Evolutionary conservation across 2,888 invertebrate genomes (phyloP), one percentile per base, ranked within the genome.

Genomic region (Steinernema hermaphroditum): DNA sequence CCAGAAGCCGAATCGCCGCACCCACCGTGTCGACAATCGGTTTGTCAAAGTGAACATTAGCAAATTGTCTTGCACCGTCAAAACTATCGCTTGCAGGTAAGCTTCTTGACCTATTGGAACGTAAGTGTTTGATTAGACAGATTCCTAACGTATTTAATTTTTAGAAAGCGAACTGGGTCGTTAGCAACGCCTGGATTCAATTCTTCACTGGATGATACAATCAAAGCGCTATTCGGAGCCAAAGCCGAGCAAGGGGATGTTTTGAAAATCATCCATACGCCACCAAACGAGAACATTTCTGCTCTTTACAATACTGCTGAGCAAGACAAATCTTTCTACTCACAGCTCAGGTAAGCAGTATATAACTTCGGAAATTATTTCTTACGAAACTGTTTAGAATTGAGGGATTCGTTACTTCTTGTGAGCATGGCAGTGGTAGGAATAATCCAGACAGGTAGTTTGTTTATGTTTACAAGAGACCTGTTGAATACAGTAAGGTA

Each of bases 381-480:
- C 14, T 16, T 46, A 46, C 32, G 6, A 12, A 32, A 19, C 22
- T 69, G 74, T 92, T 92, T 85, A 90, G 91, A 77, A 90, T 96
- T 76, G 91, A 91, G 76, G 96, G 95, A 72, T 92, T 90, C 83
- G 91, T 96, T 72, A 96, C 96, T 1, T 92, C 91, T 76, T 93
- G 93, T 87, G 91, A 90, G 32, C 94, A 94, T 88, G 92, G 93
- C 0, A 89, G 90, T 87, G 97, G 97, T 0, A 90, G 96, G 49
- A 92, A 93, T 70, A 90, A 92, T 46, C 90, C 92, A 62, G 97
- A 98, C 87, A 90, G 96, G 79, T 98, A 98, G 88, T 99, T 93
- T 88, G 92, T 92, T 88, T 98, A 91, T 87, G 91, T 98, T 22
- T 98, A 98, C 88, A 91, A 92, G 0, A 90, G 98, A 74, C 98